Evolutionary conservation across 1,140 invertebrate species (phyloP).

Genomic region (Helicorthomorpha holstii): DNA sequence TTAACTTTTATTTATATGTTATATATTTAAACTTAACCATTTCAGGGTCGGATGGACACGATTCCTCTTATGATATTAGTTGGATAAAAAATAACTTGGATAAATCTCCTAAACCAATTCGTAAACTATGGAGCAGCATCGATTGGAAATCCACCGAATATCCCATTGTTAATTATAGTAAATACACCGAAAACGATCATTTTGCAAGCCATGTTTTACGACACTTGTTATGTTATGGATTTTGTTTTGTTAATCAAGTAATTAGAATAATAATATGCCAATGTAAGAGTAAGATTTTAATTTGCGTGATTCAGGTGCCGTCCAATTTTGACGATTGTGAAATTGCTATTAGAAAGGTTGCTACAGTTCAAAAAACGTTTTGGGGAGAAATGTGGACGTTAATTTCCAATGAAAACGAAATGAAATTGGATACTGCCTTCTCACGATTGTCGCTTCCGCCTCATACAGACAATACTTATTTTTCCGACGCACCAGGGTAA

Average conservation of each 20-base stretch:
- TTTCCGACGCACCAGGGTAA: slow-evolving; percentile 48
- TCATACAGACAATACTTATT: slow-evolving; percentile 53
- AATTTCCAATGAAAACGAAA: slow-evolving; percentile 30
- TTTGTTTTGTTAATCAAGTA: background rate
- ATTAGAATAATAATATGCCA: background rate
- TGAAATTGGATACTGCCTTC: slow-evolving; percentile 47
- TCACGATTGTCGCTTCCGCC: slow-evolving; percentile 29
- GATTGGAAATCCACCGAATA: background rate
- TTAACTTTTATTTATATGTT: too few relatives aligned
- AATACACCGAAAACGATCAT: background rate
- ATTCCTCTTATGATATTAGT: slow-evolving; percentile 15
- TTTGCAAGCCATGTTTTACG: background rate
- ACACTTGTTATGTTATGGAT: background rate
- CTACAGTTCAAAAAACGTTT: background rate
- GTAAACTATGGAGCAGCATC: background rate
- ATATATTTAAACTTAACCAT: too few relatives aligned
- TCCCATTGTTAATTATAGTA: background rate
- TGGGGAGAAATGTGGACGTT: slow-evolving; percentile 12
- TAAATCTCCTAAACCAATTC: background rate
- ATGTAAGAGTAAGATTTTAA: background rate
- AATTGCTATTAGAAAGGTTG: background rate
- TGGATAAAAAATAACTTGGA: slow-evolving; percentile 16
- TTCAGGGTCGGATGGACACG: slow-evolving; percentile 21
- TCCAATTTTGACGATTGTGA: background rate
- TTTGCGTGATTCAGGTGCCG: background rate